These are phyloP conservation scores for Ascidia mentula DNA, from an alignment of 23 tunicate genomes.

Conservation along the genomic window DNA sequence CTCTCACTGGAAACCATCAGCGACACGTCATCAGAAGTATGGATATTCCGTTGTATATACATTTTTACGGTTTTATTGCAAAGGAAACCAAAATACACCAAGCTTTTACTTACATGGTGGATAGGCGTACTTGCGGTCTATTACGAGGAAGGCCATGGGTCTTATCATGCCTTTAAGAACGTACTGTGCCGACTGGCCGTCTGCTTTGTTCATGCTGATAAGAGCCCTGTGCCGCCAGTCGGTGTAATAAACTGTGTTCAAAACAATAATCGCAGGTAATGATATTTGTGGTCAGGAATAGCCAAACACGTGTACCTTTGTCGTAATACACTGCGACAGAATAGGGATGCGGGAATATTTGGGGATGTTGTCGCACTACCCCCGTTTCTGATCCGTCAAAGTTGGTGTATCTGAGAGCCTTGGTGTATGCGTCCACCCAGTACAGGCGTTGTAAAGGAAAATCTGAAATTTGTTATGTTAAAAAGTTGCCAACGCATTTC, in stretches of 20 bases:
- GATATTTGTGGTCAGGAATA: not conserved
- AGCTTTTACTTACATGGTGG: constrained; percentile 7
- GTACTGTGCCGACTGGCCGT: not conserved
- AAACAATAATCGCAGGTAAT: not conserved
- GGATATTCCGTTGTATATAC: too few species aligned
- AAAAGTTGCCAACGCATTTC: too few species aligned
- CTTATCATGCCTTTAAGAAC: constrained; percentile 3
- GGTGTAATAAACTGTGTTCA: constrained; percentile 26
- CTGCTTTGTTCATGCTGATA: not conserved
- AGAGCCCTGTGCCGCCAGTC: not conserved
- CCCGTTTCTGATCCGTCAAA: constrained; percentile 17
- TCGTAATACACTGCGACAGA: constrained; percentile 12
- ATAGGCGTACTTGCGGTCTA: constrained; percentile 2
- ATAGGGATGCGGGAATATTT: constrained; percentile 17
- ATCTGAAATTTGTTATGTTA: not conserved
- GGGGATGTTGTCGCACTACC: not conserved
- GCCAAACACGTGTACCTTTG: constrained; percentile 16
- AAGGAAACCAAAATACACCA: not conserved
- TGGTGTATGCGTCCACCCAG: constrained; percentile 21
- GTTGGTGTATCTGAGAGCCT: constrained; percentile 6
- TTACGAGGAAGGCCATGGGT: constrained; percentile 7
- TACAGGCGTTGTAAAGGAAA: not conserved
- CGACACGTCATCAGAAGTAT: too few species aligned
- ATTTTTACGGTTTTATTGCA: not conserved
- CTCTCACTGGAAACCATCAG: too few species aligned